Evolutionary conservation across 2,113 vertebrate species (phyloP), one percentile per base, ranked within the genome.

Genomic region (Myocastor coypus): DNA sequence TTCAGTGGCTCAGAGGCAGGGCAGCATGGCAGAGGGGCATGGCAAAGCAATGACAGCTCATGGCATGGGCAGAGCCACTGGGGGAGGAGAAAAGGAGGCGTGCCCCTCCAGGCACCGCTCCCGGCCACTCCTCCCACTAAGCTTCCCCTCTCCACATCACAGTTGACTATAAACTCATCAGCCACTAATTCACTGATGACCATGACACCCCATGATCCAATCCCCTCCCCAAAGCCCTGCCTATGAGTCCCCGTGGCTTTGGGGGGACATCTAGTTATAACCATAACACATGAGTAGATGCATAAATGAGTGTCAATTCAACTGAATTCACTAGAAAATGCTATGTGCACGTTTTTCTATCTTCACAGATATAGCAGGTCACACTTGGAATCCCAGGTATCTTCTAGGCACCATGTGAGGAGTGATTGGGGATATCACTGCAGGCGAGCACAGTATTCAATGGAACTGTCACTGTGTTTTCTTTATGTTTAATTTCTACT

Each of bases 401-500:
- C 8, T 73, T 87, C 34, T 19, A 42, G 81, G 66, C 52, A 20
- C 34, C 55, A 16, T 78, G n/a, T 16, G 91, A 30, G 28, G 28
- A 94, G 85, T 40, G 40, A 13, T n/a, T 82, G 46, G 20, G 42
- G 91, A 81, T 88, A 37, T 78, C 22, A 61, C 52, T 85, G 24
- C 42, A 42, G 30, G 77, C n/a, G 73, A 13, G 75, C 42, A 10
- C 32, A 50, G 28, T 78, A 73, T 83, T 69, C 88, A 91, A 55
- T 82, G 42, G 9, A 90, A 26, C 55, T 50, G 32, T 42, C 30
- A 24, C 68, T 17, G 24, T 46, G 6, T 91, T 78, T 93, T 89
- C 55, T 93, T 89, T 80, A 81, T 63, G 37, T 37, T 77, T 57
- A 30, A 59, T 87, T 94, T 85, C 69, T 88, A 22, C 52, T 24